Percentiles rank a stretch among this genome's conserved stretches.
phyloP scores from a whole-genome alignment of 2,797 vertebrate species.

The Columba guinea region DNA sequence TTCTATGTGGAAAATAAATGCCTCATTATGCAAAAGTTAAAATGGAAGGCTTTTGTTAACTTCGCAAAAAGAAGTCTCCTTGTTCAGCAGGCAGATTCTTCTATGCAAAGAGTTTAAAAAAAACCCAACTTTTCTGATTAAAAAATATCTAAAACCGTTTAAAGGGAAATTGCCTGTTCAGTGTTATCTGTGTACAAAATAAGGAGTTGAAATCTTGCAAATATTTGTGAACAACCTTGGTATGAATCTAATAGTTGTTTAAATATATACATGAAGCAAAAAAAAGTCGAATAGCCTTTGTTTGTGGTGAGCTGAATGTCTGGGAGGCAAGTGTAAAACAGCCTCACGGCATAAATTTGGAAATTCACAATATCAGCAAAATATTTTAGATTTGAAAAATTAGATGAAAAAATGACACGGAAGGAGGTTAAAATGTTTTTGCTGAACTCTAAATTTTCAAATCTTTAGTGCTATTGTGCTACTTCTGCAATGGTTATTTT shows the following conservation, averaged over 20 bases:
- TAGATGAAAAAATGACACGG: neutral
- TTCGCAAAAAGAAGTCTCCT: neutral
- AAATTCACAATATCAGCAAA: slow-evolving; percentile 1
- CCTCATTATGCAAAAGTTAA: neutral
- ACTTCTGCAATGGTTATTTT: neutral
- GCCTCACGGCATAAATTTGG: neutral
- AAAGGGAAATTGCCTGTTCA: neutral
- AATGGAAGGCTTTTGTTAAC: neutral
- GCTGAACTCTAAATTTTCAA: neutral
- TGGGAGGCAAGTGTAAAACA: neutral
- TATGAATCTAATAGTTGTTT: neutral
- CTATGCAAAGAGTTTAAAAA: neutral
- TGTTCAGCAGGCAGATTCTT: neutral
- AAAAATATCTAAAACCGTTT: neutral
- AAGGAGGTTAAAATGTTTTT: neutral
- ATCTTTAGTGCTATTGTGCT: neutral
- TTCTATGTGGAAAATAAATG: neutral
- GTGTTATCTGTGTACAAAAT: neutral
- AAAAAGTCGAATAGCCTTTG: neutral
- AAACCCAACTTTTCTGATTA: neutral
- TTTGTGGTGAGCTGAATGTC: neutral
- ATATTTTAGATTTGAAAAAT: neutral
- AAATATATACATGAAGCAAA: neutral
- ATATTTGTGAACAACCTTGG: neutral
- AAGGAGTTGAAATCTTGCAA: neutral